Evolutionary conservation across 2,797 vertebrate species (phyloP).

Genomic region (Poeciliopsis infans): DNA sequence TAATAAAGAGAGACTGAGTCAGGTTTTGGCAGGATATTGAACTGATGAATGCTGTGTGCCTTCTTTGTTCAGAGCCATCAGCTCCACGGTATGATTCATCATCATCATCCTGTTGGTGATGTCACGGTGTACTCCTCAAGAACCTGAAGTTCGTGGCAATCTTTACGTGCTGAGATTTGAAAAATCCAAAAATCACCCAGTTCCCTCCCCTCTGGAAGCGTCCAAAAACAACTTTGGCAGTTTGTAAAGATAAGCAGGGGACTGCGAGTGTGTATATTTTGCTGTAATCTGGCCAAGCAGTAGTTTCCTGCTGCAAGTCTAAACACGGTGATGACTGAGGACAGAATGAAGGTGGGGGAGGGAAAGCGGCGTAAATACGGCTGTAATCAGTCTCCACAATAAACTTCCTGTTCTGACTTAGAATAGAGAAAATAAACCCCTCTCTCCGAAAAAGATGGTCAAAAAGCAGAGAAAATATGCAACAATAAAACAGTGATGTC

Average conservation of each 20-base stretch:
- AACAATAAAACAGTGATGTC: conserved; percentile 71
- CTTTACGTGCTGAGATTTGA: conserved; percentile 14
- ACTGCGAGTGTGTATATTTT: conserved; percentile 51
- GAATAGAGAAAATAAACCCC: conserved; percentile 71
- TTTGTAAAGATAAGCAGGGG: conserved; percentile 56
- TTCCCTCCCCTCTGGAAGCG: conserved; percentile 23
- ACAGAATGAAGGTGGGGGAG: conserved; percentile 50
- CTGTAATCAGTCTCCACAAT: conserved; percentile 80
- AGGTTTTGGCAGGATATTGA: conserved; percentile 20
- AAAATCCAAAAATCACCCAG: conserved; percentile 5
- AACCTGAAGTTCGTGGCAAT: not conserved
- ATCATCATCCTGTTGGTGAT: conserved; percentile 46
- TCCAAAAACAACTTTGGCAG: conserved; percentile 55
- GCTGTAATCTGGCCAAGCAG: conserved; percentile 71
- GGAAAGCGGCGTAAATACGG: conserved; percentile 73
- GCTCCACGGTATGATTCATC: conserved; percentile 51
- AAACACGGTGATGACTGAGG: conserved; percentile 71
- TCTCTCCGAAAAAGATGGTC: conserved; percentile 32
- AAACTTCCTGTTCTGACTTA: conserved; percentile 78
- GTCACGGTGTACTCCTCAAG: conserved; percentile 23
- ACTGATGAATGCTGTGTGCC: conserved; percentile 27
- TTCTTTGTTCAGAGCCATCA: conserved; percentile 38
- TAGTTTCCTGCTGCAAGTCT: conserved; percentile 75
- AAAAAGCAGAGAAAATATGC: conserved; percentile 41
- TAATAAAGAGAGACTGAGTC: conserved; percentile 24